phyloP scores from a whole-genome alignment of 1,140 invertebrate genomes.

The Drosophila tsacasi region DNA sequence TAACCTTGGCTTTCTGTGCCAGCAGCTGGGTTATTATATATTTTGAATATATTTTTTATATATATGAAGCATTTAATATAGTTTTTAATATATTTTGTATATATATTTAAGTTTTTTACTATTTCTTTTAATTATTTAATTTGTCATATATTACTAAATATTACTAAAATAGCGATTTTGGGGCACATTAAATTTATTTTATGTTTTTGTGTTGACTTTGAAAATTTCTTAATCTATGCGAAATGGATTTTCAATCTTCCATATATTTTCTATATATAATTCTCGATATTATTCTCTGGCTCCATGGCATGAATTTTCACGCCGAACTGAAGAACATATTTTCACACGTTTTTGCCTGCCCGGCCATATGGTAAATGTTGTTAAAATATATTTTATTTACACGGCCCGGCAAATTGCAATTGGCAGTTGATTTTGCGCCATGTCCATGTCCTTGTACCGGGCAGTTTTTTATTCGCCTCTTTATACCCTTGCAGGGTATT shows the following conservation, averaged over 20 bases:
- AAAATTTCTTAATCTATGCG: not conserved
- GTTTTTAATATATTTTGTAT: too few relatives aligned
- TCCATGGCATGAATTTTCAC: slow-evolving; percentile 1
- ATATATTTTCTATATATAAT: not conserved
- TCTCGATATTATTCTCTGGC: not conserved
- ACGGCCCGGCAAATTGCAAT: slow-evolving; percentile 48
- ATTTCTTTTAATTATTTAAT: too few relatives aligned
- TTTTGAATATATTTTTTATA: too few relatives aligned
- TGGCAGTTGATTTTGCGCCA: slow-evolving; percentile 50
- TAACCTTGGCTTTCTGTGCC: too few relatives aligned
- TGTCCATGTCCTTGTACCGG: slow-evolving; percentile 16
- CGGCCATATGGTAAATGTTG: slow-evolving; percentile 23
- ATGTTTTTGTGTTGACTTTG: too few relatives aligned
- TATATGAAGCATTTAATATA: too few relatives aligned
- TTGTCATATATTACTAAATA: too few relatives aligned
- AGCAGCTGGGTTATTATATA: too few relatives aligned
- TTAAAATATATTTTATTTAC: slow-evolving; percentile 55
- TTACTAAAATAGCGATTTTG: too few relatives aligned
- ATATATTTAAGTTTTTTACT: too few relatives aligned
- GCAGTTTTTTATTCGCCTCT: slow-evolving; percentile 3
- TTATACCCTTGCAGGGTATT: too few relatives aligned
- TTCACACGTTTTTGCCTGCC: not conserved
- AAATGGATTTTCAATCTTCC: not conserved
- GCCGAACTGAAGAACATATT: not conserved
- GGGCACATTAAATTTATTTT: too few relatives aligned